phyloP scores from a whole-genome alignment of 2,797 vertebrate genomes.

The Aulostomus chinensis region DNA sequence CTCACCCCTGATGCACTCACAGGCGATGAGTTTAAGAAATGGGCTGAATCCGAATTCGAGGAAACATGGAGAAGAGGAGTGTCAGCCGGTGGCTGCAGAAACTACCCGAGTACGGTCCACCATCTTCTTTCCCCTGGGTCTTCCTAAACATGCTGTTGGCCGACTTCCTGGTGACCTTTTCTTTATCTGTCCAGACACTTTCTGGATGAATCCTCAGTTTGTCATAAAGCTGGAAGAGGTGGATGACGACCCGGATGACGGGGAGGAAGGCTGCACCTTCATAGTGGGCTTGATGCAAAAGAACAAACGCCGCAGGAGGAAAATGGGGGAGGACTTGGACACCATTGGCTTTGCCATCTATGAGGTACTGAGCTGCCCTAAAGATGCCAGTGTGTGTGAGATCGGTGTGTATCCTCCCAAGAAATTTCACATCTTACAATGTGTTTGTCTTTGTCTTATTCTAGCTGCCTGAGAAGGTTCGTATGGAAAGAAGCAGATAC shows the following conservation, averaged over 20 bases:
- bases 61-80: constrained; percentile 67
- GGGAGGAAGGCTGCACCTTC: constrained; percentile 66
- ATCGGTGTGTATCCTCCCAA: no score
- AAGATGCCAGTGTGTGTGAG: not conserved
- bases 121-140: not conserved
- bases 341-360: constrained; percentile 74
- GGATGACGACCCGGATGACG: constrained; percentile 70
- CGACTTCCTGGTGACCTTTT: not conserved
- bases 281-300: constrained; percentile 78
- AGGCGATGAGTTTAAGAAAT: constrained; percentile 55
- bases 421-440: constrained; percentile 10
- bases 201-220: constrained; percentile 78
- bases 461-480: constrained; percentile 82
- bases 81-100: constrained; percentile 76
- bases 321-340: constrained; percentile 64
- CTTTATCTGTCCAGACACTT: constrained; percentile 43
- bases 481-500: constrained; percentile 23
- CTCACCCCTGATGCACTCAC: constrained; percentile 72
- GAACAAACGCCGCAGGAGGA: constrained; percentile 53
- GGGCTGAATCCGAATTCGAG: constrained; percentile 66
- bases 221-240: constrained; percentile 69
- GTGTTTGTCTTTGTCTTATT: constrained; percentile 30
- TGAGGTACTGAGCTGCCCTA: constrained; percentile 39
- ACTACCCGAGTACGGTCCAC: constrained; percentile 53
- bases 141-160: not conserved